phyloP scores from a whole-genome alignment of 2,888 invertebrate genomes.

The Hydriomena furcata region DNA sequence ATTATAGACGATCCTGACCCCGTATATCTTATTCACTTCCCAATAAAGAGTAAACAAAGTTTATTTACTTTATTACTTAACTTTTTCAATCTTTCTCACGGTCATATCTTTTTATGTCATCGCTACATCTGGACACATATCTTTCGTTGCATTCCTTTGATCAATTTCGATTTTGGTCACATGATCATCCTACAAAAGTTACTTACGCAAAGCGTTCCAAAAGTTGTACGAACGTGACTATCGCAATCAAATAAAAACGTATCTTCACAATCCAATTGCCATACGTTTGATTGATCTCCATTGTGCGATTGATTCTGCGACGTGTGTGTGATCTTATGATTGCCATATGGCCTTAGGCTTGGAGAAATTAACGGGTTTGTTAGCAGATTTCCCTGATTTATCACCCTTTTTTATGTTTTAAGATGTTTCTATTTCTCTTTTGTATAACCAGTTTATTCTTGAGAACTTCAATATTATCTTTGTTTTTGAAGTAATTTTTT shows the following conservation, averaged over 20 bases:
- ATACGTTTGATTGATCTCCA: slow-evolving; percentile 35
- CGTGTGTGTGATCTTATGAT: slow-evolving; percentile 32
- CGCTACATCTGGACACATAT: slow-evolving; percentile 9
- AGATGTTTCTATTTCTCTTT: neutral
- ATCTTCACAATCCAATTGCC: slow-evolving; percentile 36
- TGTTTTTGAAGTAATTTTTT: neutral
- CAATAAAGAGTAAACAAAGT: neutral
- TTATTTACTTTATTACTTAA: neutral
- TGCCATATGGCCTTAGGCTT: slow-evolving; percentile 25
- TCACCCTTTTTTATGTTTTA: neutral
- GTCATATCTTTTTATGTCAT: slow-evolving; percentile 16
- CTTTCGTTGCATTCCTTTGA: neutral
- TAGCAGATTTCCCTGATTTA: neutral
- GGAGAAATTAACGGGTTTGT: slow-evolving; percentile 27
- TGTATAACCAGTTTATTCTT: no score
- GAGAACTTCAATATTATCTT: no score
- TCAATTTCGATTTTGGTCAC: slow-evolving; percentile 10
- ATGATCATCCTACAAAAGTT: slow-evolving; percentile 24
- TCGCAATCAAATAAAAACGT: slow-evolving; percentile 33
- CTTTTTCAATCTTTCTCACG: slow-evolving; percentile 14
- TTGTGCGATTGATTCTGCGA: slow-evolving; percentile 32
- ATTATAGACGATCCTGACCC: no score
- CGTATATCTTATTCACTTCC: neutral
- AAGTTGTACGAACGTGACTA: slow-evolving; percentile 33
- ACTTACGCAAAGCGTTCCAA: slow-evolving; percentile 29